Percentiles rank a stretch among this genome's conserved stretches.
Evolutionary conservation across 2,113 vertebrate genomes (phyloP).

Genomic region (Cygnus buccinator): DNA sequence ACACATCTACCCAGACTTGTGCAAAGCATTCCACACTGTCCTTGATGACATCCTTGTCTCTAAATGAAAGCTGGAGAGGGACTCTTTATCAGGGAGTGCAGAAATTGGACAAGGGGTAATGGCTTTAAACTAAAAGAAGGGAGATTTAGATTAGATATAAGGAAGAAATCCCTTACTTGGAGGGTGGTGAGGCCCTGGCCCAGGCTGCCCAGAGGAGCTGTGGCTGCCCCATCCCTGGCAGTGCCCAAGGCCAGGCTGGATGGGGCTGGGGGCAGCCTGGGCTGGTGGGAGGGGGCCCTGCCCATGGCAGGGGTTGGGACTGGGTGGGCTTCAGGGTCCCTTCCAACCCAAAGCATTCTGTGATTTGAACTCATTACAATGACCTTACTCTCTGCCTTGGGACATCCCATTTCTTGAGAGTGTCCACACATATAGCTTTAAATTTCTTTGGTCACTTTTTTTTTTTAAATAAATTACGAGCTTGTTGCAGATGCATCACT

Average conservation of each 20-base stretch:
- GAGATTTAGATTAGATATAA: no score
- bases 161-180: neutral
- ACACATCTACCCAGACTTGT: neutral
- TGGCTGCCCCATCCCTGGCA: neutral
- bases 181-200: neutral
- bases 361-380: neutral
- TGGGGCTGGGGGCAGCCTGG: neutral
- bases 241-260: neutral
- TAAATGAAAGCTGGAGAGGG: neutral
- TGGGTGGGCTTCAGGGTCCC: neutral
- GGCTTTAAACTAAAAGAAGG: no score
- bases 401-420: neutral
- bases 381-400: neutral
- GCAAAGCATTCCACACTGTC: neutral
- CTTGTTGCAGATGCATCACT: neutral
- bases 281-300: neutral
- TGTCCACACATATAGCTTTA: neutral
- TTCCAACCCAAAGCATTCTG: neutral
- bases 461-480: neutral
- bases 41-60: neutral
- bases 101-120: no score
- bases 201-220: neutral
- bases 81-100: no score
- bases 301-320: neutral
- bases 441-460: neutral